A percentile compares a stretch with the other conserved stretches of the same genome.
Conservation (phyloP, 1,140 invertebrate genomes). For the Rhynchophorus ferrugineus region DNA sequence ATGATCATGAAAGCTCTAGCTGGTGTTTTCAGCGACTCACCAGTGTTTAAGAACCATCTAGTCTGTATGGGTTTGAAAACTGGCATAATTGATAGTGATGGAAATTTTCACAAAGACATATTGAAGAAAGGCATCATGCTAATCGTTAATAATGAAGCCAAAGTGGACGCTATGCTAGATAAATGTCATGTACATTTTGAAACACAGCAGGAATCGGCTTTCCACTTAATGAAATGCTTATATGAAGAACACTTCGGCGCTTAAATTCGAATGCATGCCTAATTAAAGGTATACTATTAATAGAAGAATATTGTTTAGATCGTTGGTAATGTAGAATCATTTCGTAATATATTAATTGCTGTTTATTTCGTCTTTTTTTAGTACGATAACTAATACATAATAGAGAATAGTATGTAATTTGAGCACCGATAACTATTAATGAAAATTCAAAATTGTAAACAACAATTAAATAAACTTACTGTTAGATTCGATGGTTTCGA, state of each 20-base stretch:
- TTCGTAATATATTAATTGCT: too few species aligned
- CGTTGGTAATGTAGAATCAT: too few species aligned
- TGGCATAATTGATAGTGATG: not conserved
- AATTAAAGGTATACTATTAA: too few species aligned
- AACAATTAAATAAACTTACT: too few species aligned
- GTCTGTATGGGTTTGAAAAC: not conserved
- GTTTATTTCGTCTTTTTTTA: too few species aligned
- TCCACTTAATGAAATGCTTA: not conserved
- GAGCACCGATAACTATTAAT: too few species aligned
- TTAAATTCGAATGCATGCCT: too few species aligned
- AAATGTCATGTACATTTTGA: not conserved
- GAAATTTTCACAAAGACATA: not conserved
- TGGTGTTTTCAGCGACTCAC: constrained; percentile 1
- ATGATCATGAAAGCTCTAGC: constrained; percentile 3
- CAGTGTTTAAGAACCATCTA: constrained; percentile 3
- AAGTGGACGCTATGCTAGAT: not conserved
- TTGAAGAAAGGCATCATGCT: not conserved
- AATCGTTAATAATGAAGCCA: not conserved
- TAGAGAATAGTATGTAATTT: too few species aligned
- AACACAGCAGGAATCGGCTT: constrained; percentile 4
- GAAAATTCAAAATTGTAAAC: too few species aligned
- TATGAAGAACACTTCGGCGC: not conserved
- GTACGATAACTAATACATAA: too few species aligned
- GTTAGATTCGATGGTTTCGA: too few species aligned
- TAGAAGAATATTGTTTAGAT: too few species aligned